Evolutionary conservation across 2,113 vertebrate species (phyloP).

Genomic region (Hemichromis elongatus): DNA sequence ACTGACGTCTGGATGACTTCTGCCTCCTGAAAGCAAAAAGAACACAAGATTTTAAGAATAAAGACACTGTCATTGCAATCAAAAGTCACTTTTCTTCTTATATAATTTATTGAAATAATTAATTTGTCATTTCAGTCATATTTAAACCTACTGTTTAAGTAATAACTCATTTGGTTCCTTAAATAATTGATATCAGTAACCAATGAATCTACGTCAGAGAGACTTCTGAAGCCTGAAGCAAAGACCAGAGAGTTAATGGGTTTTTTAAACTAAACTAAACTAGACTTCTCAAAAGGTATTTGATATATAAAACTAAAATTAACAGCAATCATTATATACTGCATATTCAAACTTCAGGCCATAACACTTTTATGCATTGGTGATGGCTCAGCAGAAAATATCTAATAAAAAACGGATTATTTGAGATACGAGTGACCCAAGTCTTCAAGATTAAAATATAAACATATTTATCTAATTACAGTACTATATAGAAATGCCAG

Average conservation of each 20-base stretch:
- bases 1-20: background rate
- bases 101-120: background rate
- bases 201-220: background rate
- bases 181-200: background rate
- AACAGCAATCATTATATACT: background rate
- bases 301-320: background rate
- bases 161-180: background rate
- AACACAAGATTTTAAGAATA: background rate
- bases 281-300: background rate
- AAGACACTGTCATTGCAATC: background rate
- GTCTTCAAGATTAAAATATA: background rate
- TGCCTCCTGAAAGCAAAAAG: constrained; percentile 35
- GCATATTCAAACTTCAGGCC: background rate
- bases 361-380: background rate
- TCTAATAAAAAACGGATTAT: fast-evolving
- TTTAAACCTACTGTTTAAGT: background rate
- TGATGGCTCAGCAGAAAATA: background rate
- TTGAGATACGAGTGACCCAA: background rate
- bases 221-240: too few species aligned
- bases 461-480: background rate
- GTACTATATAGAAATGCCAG: background rate
- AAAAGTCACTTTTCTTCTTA: background rate
- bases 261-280: background rate
- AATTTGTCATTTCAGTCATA: background rate
- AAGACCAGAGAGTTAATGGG: too few species aligned